Percentiles rank a stretch among this genome's conserved stretches.
Evolutionary conservation across 1,140 invertebrate genomes (phyloP).

Genomic region (Varroa destructor): DNA sequence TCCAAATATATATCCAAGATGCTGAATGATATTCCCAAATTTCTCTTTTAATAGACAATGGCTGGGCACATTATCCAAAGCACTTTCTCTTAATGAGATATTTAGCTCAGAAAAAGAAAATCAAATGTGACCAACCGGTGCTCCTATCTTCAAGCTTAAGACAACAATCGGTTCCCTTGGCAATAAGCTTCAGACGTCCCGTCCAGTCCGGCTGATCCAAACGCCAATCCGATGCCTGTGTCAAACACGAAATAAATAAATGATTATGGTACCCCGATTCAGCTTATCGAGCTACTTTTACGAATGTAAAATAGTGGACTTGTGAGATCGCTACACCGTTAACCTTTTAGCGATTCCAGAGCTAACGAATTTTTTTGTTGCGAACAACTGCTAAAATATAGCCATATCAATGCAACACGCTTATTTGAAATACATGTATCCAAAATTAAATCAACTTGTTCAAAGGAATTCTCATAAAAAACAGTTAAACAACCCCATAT

Average conservation of each 20-base stretch:
- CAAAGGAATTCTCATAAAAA: no score
- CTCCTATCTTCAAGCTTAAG: constrained; percentile 93
- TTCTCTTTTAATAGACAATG: not conserved
- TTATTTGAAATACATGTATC: no score
- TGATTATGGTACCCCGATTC: constrained; percentile 33
- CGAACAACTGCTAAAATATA: no score
- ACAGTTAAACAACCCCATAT: no score
- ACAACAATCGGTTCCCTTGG: constrained; percentile 66
- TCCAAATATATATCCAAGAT: not conserved
- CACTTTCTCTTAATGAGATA: not conserved
- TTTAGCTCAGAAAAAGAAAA: constrained; percentile 28
- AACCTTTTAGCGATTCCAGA: no score
- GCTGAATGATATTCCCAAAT: not conserved
- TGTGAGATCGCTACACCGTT: no score
- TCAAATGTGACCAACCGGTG: constrained; percentile 44
- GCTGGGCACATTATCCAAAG: not conserved
- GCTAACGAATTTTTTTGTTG: no score
- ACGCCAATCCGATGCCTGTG: constrained; percentile 94
- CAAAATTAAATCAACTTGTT: no score
- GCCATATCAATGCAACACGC: no score
- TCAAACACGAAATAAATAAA: constrained; percentile 33
- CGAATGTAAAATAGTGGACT: no score
- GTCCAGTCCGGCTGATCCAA: constrained; percentile 90
- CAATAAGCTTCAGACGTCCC: constrained; percentile 74
- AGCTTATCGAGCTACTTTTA: no score